Base-by-base conservation (phyloP, 2,797 vertebrate genomes). In the Delichon dasypus region DNA sequence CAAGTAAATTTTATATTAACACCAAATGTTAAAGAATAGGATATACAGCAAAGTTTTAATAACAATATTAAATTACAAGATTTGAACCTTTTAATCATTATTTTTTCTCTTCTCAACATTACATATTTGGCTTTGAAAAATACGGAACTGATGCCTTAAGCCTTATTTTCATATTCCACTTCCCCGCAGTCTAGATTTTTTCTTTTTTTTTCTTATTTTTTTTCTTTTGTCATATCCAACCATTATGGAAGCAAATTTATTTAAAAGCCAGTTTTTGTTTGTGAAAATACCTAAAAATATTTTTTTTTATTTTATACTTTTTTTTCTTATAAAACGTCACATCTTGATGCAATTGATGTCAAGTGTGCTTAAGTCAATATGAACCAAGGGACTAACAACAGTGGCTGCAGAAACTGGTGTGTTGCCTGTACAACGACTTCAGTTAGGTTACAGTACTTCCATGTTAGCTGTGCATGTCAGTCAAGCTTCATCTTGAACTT, bases 221-320 rank as follows among this genome's bases (percentile, higher is more conserved):
- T 73, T 75, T n/a, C 17, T 82, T 98, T 98, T 89, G 89, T 97
- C 96, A 97, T 98, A 98, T 98, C 97, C 97, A 98, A 99, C 98
- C 98, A 98, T 98, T 98, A 99, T 98, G 99, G 99, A 99, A 99
- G 99, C 99, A 98, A 98, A 98, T 98, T 98, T 98, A 98, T 99
- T 99, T 98, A 99, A 99, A 99, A 99, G 99, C 99, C 98, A 99
- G 99, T 98, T 99, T 95, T 96, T 97, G 94, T 97, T 98, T 98
- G 98, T 99, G 99, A 99, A 99, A 99, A 99, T 99, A 99, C 99
- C 98, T 99, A 99, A 99, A 99, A 99, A 99, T 99, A 98, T 98
- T 98, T 97, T 98, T 98, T 98, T 98, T 38, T 38, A n/a, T 96
- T 97, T 97, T 98, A 97, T 97, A 96, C 97, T 32, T 34, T 97